Evolutionary conservation across 2,797 vertebrate species (phyloP), one percentile per base, ranked within the genome.

Genomic region (Margarornis squamiger): DNA sequence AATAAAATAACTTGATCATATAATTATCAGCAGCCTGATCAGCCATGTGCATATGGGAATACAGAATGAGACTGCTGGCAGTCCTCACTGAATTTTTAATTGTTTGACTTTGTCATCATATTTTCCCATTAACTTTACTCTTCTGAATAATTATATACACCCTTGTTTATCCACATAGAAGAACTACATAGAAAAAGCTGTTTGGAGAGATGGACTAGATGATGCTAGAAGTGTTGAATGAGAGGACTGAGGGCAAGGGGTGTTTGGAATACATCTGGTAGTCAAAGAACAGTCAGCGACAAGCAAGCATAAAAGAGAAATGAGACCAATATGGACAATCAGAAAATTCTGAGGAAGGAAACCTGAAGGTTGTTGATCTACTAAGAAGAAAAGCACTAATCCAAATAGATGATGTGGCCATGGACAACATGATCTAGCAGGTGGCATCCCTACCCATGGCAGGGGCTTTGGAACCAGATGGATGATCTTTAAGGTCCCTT

Each of bases 1-100:
- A 95, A 81, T 41, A 82, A 79, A 95, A 78, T 48, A 78, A 59
- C 27, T 43, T 51, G 57, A 36, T 77, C 49, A 2, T 65, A 20
- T 68, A 87, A 87, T 90, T 81, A 89, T 43, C 74, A 93, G 46
- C 84, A 95, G 74, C 66, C 88, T 85, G 52, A 87, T 91, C 62
- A 85, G 54, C 58, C 78, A 83, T 29, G 52, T 90, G 55, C 45
- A 43, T 63, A n/a, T 81, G 62, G 58, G 73, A 93, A 88, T 63
- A 59, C 17, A 59, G 49, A 83, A 76, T 62, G 27, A 88, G 57
- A 57, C 51, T 88, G 58, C 66, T 88, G 52, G 52, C 48, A 71
- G 9, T 45, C n/a, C 45, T 63, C 61, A 30, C 48, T 74, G 74
- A 61, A 57, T 74, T 90, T 91, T 74, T 82, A 65, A 76, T 87